Conservation (phyloP, 37 sponge, comb jelly and placozoan species). For the Halichondria panicea region DNA sequence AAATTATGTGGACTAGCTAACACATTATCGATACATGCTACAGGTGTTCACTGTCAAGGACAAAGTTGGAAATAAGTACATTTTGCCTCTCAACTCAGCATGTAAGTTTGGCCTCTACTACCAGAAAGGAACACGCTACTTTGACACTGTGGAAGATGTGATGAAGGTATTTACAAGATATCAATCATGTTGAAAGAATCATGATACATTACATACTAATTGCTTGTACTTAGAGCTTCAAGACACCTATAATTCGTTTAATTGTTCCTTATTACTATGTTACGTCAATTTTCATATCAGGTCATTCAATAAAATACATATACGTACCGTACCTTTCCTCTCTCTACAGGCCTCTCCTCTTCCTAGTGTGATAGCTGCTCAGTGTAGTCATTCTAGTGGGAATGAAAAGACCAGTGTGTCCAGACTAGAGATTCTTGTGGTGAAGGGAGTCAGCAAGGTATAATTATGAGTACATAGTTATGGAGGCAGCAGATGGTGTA, state of each 20-base stretch:
- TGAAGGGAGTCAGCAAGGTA: neutral
- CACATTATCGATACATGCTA: neutral
- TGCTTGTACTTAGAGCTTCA: too few species aligned
- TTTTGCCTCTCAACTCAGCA: constrained; percentile 32
- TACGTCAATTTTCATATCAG: too few species aligned
- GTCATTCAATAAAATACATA: too few species aligned
- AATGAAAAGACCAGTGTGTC: neutral
- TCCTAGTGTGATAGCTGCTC: constrained; percentile 17
- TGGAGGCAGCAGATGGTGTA: too few species aligned
- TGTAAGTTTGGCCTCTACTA: constrained; percentile 20
- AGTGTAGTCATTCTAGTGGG: neutral
- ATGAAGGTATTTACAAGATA: too few species aligned
- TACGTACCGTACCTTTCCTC: too few species aligned
- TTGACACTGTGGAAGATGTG: constrained; percentile 14
- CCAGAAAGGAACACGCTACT: neutral
- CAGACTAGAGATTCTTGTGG: constrained; percentile 3
- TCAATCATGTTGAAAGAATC: too few species aligned
- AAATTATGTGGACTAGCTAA: too few species aligned
- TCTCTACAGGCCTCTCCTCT: neutral
- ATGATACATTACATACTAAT: too few species aligned
- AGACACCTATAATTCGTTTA: too few species aligned
- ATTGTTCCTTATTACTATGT: too few species aligned
- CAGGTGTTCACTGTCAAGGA: constrained; percentile 26
- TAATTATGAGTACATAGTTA: neutral
- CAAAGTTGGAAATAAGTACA: neutral